Evolutionary conservation across 2,888 invertebrate species (phyloP).

Genomic region (Meiosimyza decipiens): DNA sequence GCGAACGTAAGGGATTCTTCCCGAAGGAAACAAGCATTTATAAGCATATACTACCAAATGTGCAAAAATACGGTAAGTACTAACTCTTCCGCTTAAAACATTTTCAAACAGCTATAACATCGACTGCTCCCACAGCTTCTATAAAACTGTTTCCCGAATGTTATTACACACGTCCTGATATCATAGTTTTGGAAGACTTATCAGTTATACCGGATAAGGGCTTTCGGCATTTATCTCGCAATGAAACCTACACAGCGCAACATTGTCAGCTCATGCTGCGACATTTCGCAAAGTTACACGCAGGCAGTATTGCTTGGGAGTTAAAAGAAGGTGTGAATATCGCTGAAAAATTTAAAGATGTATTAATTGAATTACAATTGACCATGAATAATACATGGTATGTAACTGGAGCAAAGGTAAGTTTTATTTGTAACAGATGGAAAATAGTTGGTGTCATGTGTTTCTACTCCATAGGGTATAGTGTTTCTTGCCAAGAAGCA

Average conservation of each 20-base stretch:
- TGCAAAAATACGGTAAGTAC: constrained; percentile 55
- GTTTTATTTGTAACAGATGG: background rate
- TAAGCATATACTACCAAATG: constrained; percentile 51
- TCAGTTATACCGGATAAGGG: constrained; percentile 33
- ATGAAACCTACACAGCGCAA: constrained; percentile 44
- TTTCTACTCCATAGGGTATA: constrained; percentile 48
- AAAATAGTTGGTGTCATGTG: background rate
- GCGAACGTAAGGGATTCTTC: constrained; percentile 58
- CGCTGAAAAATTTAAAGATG: constrained; percentile 47
- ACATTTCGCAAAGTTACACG: constrained; percentile 55
- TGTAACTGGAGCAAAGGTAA: constrained; percentile 54
- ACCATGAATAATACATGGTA: constrained; percentile 55
- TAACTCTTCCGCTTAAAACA: background rate
- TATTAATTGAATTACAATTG: constrained; percentile 50
- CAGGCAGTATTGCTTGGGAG: constrained; percentile 59
- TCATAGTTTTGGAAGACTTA: constrained; percentile 59
- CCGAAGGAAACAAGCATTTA: constrained; percentile 55
- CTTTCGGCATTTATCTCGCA: constrained; percentile 46
- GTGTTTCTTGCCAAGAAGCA: constrained; percentile 55
- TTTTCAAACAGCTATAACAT: background rate
- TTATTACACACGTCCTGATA: constrained; percentile 53
- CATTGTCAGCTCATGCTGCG: constrained; percentile 52
- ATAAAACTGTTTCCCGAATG: constrained; percentile 53
- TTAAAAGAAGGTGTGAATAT: constrained; percentile 50
- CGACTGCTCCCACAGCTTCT: constrained; percentile 40